Evolutionary conservation across 2,888 invertebrate genomes (phyloP).

Genomic region (Xylota segnis): DNA sequence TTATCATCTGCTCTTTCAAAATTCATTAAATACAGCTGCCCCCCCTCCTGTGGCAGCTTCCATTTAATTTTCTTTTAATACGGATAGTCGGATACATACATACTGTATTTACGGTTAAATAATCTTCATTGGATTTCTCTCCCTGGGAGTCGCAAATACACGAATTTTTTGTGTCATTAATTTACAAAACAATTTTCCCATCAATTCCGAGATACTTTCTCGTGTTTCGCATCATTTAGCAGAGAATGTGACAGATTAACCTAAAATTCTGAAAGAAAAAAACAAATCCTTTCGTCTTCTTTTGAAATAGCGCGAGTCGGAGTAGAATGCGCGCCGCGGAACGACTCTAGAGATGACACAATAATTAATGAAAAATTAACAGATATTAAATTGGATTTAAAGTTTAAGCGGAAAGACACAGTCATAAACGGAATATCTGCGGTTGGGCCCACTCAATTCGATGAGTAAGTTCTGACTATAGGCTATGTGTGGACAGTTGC

Average conservation of each 20-base stretch:
- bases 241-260: slow-evolving; percentile 1
- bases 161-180: slow-evolving; percentile 4
- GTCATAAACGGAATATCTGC: slow-evolving; percentile 10
- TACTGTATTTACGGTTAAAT: slow-evolving; percentile 42
- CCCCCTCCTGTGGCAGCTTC: slow-evolving; percentile 34
- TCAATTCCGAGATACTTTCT: slow-evolving; percentile 33
- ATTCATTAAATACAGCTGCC: slow-evolving; percentile 34
- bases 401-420: background rate
- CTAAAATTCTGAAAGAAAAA: slow-evolving; percentile 6
- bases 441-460: background rate
- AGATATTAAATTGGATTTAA: slow-evolving; percentile 16
- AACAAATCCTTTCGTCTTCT: slow-evolving; percentile 18
- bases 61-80: slow-evolving; percentile 54
- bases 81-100: too few relatives aligned
- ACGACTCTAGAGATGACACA: slow-evolving; percentile 13
- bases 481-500: background rate
- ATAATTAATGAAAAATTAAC: slow-evolving; percentile 24
- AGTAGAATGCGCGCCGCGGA: background rate
- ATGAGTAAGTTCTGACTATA: slow-evolving; percentile 1
- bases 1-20: slow-evolving; percentile 56
- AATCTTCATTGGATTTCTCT: slow-evolving; percentile 43
- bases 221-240: slow-evolving; percentile 8
- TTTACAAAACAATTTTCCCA: slow-evolving; percentile 25
- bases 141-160: background rate
- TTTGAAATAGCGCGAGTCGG: background rate